Percentiles rank a stretch among this genome's conserved stretches.
These are phyloP conservation scores for Drosophila lowei DNA, from an alignment of 1,140 invertebrate species.

Conservation along the genomic window DNA sequence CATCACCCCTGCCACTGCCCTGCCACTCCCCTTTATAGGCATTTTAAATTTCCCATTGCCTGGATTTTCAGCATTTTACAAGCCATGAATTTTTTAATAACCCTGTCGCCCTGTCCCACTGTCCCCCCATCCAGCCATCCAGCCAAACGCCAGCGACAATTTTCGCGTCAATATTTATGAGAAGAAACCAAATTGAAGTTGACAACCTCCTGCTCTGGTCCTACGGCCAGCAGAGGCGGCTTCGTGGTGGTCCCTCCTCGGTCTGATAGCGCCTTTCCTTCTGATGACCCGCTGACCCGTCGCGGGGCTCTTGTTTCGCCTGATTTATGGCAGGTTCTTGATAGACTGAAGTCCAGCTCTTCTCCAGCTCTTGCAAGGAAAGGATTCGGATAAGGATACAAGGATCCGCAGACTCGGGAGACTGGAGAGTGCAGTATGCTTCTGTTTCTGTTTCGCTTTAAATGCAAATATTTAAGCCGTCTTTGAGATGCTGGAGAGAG, in stretches of 20 bases:
- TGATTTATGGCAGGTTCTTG: constrained; percentile 10
- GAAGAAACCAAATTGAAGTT: constrained; percentile 50
- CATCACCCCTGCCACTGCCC: background rate
- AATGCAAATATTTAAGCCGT: constrained; percentile 30
- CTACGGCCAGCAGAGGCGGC: too few relatives aligned
- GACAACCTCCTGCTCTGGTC: constrained; percentile 29
- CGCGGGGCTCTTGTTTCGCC: constrained; percentile 12
- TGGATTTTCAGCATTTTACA: constrained; percentile 78
- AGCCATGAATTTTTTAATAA: constrained; percentile 81
- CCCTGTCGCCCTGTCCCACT: constrained; percentile 9
- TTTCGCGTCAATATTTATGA: constrained; percentile 79
- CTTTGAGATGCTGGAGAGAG: background rate
- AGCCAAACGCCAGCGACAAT: constrained; percentile 70
- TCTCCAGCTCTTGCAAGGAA: constrained; percentile 2
- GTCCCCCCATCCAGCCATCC: background rate
- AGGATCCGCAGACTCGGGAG: too few relatives aligned
- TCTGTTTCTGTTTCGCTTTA: constrained; percentile 34
- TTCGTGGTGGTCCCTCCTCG: too few relatives aligned
- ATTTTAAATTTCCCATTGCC: constrained; percentile 74
- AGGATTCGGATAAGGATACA: background rate
- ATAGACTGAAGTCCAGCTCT: background rate
- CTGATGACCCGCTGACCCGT: constrained; percentile 2
- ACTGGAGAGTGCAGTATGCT: background rate
- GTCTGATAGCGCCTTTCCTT: too few relatives aligned
- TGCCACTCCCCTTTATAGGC: constrained; percentile 59